Evolutionary conservation across 23 tunicate species (phyloP).

Genomic region (Ascidia mentula): DNA sequence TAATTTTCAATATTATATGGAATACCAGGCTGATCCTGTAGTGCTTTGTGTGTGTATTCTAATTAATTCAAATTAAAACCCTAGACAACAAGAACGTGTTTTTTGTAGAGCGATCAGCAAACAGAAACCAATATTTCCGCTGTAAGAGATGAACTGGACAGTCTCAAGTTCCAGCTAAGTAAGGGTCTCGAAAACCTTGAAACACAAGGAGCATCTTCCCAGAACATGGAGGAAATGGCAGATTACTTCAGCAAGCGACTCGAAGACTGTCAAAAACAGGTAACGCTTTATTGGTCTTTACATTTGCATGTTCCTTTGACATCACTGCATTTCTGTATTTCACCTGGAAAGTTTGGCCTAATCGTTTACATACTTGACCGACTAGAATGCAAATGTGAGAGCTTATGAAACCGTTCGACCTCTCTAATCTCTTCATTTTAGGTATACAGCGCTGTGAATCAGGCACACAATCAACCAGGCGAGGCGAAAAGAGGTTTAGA

Average conservation of each 20-base stretch:
- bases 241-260: slow-evolving; percentile 81
- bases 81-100: too few relatives aligned
- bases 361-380: neutral
- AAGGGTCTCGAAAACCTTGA: slow-evolving; percentile 62
- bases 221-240: slow-evolving; percentile 87
- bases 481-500: slow-evolving; percentile 29
- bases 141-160: slow-evolving; percentile 87
- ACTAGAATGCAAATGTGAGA: neutral
- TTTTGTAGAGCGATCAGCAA: neutral
- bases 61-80: too few relatives aligned
- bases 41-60: too few relatives aligned
- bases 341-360: too few relatives aligned
- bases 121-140: slow-evolving; percentile 55
- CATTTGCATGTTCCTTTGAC: neutral
- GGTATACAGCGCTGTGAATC: slow-evolving; percentile 82
- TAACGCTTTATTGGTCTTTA: slow-evolving; percentile 3
- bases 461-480: slow-evolving; percentile 83
- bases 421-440: neutral
- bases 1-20: too few relatives aligned
- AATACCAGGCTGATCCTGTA: too few relatives aligned
- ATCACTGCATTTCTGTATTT: neutral
- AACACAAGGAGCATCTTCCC: slow-evolving; percentile 30
- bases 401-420: neutral
- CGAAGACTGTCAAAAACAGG: slow-evolving; percentile 95
- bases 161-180: slow-evolving; percentile 69